phyloP scores from a whole-genome alignment of 2,888 invertebrate species.

The Pachymerium ferrugineum region DNA sequence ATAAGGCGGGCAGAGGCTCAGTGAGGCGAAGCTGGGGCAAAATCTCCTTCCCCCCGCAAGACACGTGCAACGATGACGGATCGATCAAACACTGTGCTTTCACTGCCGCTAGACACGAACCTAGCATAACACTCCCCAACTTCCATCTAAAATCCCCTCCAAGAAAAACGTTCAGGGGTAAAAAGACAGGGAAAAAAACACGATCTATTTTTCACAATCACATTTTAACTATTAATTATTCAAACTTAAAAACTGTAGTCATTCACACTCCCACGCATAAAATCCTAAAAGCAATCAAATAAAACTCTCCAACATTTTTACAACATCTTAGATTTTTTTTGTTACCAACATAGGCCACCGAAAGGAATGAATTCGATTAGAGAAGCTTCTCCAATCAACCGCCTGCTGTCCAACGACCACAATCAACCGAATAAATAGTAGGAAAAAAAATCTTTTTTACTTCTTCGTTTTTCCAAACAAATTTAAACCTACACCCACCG shows the following conservation, averaged over 20 bases:
- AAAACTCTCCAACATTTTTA: neutral
- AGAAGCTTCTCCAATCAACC: slow-evolving; percentile 18
- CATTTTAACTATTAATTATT: too few species aligned
- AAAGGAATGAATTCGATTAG: slow-evolving; percentile 10
- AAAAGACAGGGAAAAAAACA: too few species aligned
- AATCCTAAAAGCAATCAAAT: neutral
- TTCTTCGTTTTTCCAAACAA: neutral
- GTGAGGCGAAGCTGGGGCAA: slow-evolving; percentile 10
- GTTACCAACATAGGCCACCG: neutral
- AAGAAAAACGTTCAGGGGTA: neutral
- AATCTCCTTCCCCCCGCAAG: slow-evolving; percentile 12
- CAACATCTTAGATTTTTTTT: neutral
- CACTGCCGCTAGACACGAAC: slow-evolving; percentile 1
- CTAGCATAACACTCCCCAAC: neutral
- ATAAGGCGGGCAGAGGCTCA: slow-evolving; percentile 18
- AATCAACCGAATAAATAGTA: neutral
- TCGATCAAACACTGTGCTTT: slow-evolving; percentile 18
- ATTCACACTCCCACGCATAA: too few species aligned
- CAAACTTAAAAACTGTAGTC: too few species aligned
- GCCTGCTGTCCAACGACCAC: slow-evolving; percentile 6
- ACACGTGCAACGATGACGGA: slow-evolving; percentile 18
- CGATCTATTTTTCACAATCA: too few species aligned
- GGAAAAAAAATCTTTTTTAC: neutral
- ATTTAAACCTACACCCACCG: neutral
- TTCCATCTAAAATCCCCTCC: neutral